phyloP scores from a whole-genome alignment of 2,797 vertebrate genomes.

The Clarias fuscus region DNA sequence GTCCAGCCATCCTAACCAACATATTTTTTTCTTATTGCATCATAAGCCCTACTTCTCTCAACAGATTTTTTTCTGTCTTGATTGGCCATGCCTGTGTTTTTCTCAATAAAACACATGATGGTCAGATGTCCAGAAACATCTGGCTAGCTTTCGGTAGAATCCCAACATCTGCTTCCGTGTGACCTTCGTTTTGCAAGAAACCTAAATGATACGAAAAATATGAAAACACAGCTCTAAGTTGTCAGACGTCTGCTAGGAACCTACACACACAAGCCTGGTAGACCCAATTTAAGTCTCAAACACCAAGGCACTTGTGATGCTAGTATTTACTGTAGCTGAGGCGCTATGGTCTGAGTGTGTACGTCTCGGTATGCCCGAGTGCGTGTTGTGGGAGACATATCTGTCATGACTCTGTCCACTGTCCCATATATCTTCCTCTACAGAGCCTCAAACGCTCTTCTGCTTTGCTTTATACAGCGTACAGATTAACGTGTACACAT shows the following conservation, averaged over 20 bases:
- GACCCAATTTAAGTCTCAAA: conserved; percentile 44
- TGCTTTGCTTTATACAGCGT: conserved; percentile 17
- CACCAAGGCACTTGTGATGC: conserved; percentile 4
- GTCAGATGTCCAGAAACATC: not conserved
- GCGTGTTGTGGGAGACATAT: not conserved
- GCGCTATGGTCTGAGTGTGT: not conserved
- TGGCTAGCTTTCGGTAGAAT: not conserved
- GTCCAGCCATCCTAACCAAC: not conserved
- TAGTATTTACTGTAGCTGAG: not conserved
- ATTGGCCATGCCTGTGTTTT: not conserved
- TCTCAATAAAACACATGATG: not conserved
- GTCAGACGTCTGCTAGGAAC: not conserved
- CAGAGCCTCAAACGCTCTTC: conserved; percentile 3
- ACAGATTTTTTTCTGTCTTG: not conserved
- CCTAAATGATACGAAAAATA: too few species aligned
- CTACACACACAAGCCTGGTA: not conserved
- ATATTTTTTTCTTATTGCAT: not conserved
- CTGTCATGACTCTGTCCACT: not conserved
- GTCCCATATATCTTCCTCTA: conserved; percentile 11
- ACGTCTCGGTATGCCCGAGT: not conserved
- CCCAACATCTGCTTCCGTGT: not conserved
- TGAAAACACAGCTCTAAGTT: not conserved
- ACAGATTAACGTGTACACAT: conserved; percentile 7
- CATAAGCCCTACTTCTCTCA: not conserved
- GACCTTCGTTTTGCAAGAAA: not conserved